Base-by-base conservation (phyloP, 2,797 vertebrate genomes). In the Catharus ustulatus region DNA sequence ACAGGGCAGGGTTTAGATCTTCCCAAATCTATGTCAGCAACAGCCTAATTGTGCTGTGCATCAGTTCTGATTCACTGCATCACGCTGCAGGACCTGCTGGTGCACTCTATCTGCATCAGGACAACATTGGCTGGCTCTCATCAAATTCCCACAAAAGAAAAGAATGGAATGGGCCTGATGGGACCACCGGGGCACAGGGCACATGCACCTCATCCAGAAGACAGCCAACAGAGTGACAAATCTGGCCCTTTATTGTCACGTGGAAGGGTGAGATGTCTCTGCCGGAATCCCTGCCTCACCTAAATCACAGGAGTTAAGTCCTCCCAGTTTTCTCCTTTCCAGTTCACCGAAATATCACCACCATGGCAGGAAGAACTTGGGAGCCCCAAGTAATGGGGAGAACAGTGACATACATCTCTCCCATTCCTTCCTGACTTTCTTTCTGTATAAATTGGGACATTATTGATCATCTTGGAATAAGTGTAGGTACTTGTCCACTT, bases 341-440 rank as follows among this genome's bases (percentile, higher is more conserved):
- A 26, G 8, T 21, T 26, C 38, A 29, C 2, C 77, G 62, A 34
- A 57, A n/a, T 29, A 45, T 58, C 43, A 79, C 48, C 59, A 49
- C 9, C 20, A 17, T 3, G 24, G 29, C 26, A 52, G n/a, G 11
- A 69, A 67, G n/a, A 48, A 58, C n/a, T 24, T 4, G 0, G 32
- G 13, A 82, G 19, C 11, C 36, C 21, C 23, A 26, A 0, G 16
- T 66, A 48, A 30, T 0, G 0, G 15, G 38, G 11, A 43, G 4
- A 68, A 8, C 18, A 18, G 34, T 9, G 21, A 75, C 27, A 32
- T 61, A 6, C 13, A 13, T 18, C 22, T 80, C 49, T 89, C 61
- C 54, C 38, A 34, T 74, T 80, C 52, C 18, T 21, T 71, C 26
- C 26, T 66, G 34, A 32, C 22, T 83, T 71, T 22, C 13, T 43